These are phyloP conservation scores for Caranx melampygus DNA, from an alignment of 2,113 vertebrate genomes.

Conservation along the genomic window DNA sequence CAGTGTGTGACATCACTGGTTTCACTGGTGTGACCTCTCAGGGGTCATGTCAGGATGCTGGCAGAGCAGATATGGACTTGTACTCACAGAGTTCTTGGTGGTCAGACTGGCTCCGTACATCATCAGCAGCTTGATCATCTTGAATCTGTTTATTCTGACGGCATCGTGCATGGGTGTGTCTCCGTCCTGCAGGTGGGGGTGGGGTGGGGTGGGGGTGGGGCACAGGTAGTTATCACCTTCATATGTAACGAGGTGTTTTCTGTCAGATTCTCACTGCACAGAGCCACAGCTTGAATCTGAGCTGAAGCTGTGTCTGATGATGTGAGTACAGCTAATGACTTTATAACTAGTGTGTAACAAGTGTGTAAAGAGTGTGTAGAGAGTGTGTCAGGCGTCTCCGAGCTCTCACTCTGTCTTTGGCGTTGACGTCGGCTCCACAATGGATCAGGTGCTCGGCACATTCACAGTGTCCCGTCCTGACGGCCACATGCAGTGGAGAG, in stretches of 20 bases:
- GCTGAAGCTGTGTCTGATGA: too few relatives aligned
- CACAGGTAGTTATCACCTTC: not conserved
- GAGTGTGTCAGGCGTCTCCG: too few relatives aligned
- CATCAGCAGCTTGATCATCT: conserved; percentile 92
- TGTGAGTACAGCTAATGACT: too few relatives aligned
- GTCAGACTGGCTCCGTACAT: conserved; percentile 89
- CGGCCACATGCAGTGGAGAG: conserved; percentile 95
- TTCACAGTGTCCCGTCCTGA: conserved; percentile 92
- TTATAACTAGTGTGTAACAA: too few relatives aligned
- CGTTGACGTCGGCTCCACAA: conserved; percentile 93
- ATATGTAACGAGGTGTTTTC: too few relatives aligned
- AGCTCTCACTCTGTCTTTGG: conserved; percentile 90
- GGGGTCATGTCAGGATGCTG: too few relatives aligned
- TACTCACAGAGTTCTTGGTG: conserved; percentile 92
- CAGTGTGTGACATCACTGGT: too few relatives aligned
- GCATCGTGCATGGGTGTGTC: conserved; percentile 95
- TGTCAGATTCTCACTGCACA: too few relatives aligned
- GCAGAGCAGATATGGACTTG: not conserved
- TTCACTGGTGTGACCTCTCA: too few relatives aligned
- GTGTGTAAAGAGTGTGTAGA: too few relatives aligned
- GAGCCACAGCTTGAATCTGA: too few relatives aligned
- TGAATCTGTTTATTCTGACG: conserved; percentile 92
- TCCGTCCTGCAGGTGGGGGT: conserved; percentile 85
- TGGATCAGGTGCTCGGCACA: conserved; percentile 95
- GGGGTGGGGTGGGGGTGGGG: too few relatives aligned